phyloP scores from a whole-genome alignment of 2,113 vertebrate species.

The Talpa occidentalis region DNA sequence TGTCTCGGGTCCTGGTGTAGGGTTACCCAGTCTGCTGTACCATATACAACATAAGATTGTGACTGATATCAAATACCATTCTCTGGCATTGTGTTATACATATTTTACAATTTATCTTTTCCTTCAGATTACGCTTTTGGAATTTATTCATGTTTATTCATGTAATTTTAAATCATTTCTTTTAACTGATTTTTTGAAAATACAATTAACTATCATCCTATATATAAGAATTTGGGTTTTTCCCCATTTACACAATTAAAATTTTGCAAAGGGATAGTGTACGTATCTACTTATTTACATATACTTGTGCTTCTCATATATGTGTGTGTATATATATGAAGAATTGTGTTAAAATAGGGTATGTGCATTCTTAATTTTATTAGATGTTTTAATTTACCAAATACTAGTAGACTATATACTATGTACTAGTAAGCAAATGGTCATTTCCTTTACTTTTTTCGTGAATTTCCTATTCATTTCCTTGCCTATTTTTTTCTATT shows the following conservation, averaged over 20 bases:
- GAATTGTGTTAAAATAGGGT: not conserved
- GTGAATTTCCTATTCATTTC: not conserved
- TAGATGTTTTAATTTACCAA: not conserved
- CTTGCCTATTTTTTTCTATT: not conserved
- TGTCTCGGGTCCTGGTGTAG: not conserved
- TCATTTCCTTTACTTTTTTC: constrained; percentile 12
- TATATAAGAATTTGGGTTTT: constrained; percentile 21
- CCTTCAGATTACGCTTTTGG: not conserved
- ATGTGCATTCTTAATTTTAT: not conserved
- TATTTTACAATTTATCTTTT: not conserved
- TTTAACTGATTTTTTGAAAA: constrained; percentile 40
- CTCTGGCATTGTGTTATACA: not conserved
- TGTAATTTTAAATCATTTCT: constrained; percentile 1
- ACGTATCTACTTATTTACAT: not conserved
- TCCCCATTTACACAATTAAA: not conserved
- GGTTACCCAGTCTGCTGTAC: not conserved
- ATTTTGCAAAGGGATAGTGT: constrained; percentile 7
- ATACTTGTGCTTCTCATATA: not conserved
- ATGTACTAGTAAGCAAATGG: no score
- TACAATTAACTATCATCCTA: not conserved
- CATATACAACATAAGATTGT: not conserved
- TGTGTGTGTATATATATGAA: not conserved
- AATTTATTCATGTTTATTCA: constrained; percentile 19
- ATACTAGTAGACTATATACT: not conserved
- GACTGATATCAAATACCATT: not conserved